Base-by-base conservation (phyloP, 2,113 vertebrate species). In the Catharus minimus region DNA sequence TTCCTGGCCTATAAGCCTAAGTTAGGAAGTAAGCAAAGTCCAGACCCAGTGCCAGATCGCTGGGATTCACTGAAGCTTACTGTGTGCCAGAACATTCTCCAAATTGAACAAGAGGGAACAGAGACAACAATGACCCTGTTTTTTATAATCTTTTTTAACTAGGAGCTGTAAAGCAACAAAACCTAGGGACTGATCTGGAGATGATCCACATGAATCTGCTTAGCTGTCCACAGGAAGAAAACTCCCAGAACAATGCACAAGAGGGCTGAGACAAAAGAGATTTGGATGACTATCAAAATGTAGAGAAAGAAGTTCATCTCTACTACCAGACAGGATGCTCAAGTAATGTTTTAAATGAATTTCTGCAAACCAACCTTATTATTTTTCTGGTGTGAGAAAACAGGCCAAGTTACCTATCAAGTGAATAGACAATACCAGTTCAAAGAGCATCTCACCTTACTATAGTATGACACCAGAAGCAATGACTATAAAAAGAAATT, bases 61-160 rank as follows among this genome's bases (percentile, higher is more conserved):
- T 82, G 89, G 82, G 90, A 95, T 81, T 93, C 92, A 83, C 76
- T 97, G 89, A 90, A 95, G 86, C 81, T 91, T 61, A 72, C 75
- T 84, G 66, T 30, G 18, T 97, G 97, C 97, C 98, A 97, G 95
- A 96, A 97, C 94, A 96, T 97, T 95, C 94, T 97, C 96, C 96
- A 97, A 97, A 97, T 89, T 92, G 96, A 97, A 96, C 97, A 96
- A 77, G 86, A 95, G 88, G 89, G 96, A 97, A 92, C 77, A 88
- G 90, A 97, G 95, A 96, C 96, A 96, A 97, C 90, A 97, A 96
- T 97, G 86, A 97, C 94, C 69, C 91, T 94, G 92, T 57, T 96
- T 96, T 94, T 82, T 73, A 86, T 81, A 83, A 64, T 93, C 87
- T 95, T 93, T 86, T 76, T 94, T 88, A 93, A 87, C 80, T 90